These are phyloP conservation scores for Cacatua alba DNA, from an alignment of 2,113 vertebrate species.

Conservation along the genomic window DNA sequence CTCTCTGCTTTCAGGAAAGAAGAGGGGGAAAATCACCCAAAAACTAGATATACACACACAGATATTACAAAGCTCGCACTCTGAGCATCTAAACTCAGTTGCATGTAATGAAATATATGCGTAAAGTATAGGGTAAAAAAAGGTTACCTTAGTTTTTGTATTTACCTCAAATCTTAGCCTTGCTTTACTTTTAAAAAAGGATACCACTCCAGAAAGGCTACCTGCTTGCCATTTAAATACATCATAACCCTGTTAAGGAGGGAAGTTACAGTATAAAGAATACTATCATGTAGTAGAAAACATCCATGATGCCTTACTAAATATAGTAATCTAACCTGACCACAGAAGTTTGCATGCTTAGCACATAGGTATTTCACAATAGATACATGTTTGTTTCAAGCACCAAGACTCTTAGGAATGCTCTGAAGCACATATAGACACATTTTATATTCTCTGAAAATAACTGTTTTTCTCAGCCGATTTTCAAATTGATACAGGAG, in stretches of 20 bases:
- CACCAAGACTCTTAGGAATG: background rate
- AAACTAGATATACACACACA: background rate
- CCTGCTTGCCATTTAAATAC: background rate
- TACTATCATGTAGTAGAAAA: background rate
- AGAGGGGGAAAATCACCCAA: background rate
- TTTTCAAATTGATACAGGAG: background rate
- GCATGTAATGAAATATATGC: background rate
- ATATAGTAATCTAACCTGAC: background rate
- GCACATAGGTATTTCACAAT: background rate
- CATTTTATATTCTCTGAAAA: background rate
- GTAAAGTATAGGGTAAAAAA: background rate
- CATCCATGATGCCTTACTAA: background rate
- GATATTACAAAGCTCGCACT: background rate
- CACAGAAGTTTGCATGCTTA: background rate
- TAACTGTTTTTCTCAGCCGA: background rate
- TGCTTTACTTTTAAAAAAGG: background rate
- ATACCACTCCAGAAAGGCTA: background rate
- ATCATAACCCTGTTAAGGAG: background rate
- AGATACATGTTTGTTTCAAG: background rate
- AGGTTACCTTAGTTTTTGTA: background rate
- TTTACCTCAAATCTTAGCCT: background rate
- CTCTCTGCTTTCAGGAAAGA: background rate
- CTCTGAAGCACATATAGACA: background rate
- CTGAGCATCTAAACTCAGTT: background rate
- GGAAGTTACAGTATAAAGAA: background rate